phyloP scores from a whole-genome alignment of 2,888 invertebrate genomes.

The Orchesellides sinensis region DNA sequence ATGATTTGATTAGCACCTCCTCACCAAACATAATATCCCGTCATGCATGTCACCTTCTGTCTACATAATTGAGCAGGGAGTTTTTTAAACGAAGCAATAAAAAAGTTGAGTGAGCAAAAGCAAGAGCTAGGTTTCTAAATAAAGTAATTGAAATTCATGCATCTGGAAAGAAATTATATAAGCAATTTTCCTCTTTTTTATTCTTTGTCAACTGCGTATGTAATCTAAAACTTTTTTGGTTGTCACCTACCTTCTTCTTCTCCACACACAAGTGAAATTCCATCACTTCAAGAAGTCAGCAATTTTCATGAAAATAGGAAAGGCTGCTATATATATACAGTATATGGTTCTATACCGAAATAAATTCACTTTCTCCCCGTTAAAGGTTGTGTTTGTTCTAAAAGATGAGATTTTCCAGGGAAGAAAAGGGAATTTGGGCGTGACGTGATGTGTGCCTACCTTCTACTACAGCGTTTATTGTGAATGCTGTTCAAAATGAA shows the following conservation, averaged over 20 bases:
- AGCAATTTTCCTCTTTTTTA: slow-evolving; percentile 13
- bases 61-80: too few species aligned
- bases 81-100: too few species aligned
- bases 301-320: slow-evolving; percentile 39
- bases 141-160: slow-evolving; percentile 60
- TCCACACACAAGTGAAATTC: slow-evolving; percentile 44
- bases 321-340: background rate
- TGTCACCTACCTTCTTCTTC: slow-evolving; percentile 39
- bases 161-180: slow-evolving; percentile 60
- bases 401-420: slow-evolving; percentile 30
- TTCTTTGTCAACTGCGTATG: background rate
- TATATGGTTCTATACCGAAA: slow-evolving; percentile 7
- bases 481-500: slow-evolving; percentile 13
- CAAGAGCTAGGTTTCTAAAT: too few species aligned
- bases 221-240: slow-evolving; percentile 25
- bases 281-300: slow-evolving; percentile 58
- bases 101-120: too few species aligned
- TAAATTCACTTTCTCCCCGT: slow-evolving; percentile 19
- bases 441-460: slow-evolving; percentile 21
- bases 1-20: slow-evolving; percentile 30
- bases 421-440: slow-evolving; percentile 25
- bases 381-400: slow-evolving; percentile 35
- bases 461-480: background rate
- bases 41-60: too few species aligned
- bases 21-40: background rate